A percentile compares a stretch with the other conserved stretches of the same genome.
phyloP scores from a whole-genome alignment of 2,888 invertebrate genomes.

The Carcina quercana region DNA sequence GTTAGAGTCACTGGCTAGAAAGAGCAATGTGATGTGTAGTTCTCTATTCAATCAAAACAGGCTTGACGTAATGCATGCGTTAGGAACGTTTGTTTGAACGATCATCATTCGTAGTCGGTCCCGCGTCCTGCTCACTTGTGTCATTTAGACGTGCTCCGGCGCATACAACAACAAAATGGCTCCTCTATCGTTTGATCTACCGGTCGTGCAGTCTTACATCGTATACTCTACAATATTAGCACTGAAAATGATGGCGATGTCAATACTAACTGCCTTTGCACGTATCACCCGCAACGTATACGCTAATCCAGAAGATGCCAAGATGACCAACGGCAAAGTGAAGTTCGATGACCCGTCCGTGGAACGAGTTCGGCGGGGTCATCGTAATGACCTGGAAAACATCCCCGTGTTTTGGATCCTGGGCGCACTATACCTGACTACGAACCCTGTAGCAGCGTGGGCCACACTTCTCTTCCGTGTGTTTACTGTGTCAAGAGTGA shows the following conservation, averaged over 20 bases:
- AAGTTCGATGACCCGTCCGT: conserved; percentile 46
- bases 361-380: conserved; percentile 69
- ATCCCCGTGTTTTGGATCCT: conserved; percentile 78
- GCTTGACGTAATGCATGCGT: no score
- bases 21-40: no score
- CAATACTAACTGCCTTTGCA: conserved; percentile 31
- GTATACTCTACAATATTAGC: conserved; percentile 49
- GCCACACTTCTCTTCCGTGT: conserved; percentile 56
- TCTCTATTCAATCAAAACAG: no score
- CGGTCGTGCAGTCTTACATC: conserved; percentile 48
- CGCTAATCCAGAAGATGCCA: conserved; percentile 52
- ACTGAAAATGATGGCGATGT: conserved; percentile 39
- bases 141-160: no score
- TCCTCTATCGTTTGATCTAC: conserved; percentile 28
- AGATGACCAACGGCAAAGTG: conserved; percentile 36
- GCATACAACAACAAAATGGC: conserved; percentile 27
- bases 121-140: no score
- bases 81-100: no score
- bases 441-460: conserved; percentile 61
- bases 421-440: conserved; percentile 75
- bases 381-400: conserved; percentile 83
- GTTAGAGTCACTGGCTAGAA: no score
- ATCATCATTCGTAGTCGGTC: no score
- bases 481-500: conserved; percentile 69
- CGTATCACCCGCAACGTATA: conserved; percentile 37